These are phyloP conservation scores for Diphyllodes magnificus DNA, from an alignment of 2,113 vertebrate species.

Conservation along the genomic window DNA sequence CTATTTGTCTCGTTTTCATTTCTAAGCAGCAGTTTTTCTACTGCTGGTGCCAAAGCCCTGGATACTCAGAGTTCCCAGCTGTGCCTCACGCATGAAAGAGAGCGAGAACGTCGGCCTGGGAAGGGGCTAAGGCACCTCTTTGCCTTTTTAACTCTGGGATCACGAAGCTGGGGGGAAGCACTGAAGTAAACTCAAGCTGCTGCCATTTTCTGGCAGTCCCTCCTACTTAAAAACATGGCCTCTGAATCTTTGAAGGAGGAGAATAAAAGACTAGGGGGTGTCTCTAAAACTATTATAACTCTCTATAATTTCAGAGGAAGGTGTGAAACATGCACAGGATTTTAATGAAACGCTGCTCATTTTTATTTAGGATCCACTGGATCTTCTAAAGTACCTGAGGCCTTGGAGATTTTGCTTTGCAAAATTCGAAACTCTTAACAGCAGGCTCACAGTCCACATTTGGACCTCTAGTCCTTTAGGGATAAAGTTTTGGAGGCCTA, in stretches of 20 bases:
- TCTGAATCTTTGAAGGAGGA: background rate
- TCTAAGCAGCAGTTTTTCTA: background rate
- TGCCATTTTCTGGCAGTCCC: background rate
- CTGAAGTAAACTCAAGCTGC: background rate
- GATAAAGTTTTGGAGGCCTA: background rate
- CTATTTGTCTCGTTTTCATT: background rate
- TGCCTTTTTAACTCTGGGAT: background rate
- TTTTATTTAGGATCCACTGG: background rate
- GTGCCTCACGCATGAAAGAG: background rate
- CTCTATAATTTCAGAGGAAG: background rate
- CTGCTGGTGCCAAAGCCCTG: background rate
- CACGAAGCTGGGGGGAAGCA: background rate
- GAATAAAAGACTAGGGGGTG: background rate
- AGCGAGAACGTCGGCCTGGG: background rate
- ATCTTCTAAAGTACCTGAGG: background rate
- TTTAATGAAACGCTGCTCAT: background rate
- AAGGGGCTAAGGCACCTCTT: background rate
- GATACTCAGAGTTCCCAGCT: background rate
- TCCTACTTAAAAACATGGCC: background rate
- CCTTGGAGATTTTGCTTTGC: background rate
- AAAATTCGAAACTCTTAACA: background rate
- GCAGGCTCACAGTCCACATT: background rate
- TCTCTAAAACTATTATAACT: background rate
- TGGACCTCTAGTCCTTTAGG: background rate
- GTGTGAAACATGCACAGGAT: background rate